Conservation (phyloP, 2,113 vertebrate species). For the Syrrhaptes paradoxus region DNA sequence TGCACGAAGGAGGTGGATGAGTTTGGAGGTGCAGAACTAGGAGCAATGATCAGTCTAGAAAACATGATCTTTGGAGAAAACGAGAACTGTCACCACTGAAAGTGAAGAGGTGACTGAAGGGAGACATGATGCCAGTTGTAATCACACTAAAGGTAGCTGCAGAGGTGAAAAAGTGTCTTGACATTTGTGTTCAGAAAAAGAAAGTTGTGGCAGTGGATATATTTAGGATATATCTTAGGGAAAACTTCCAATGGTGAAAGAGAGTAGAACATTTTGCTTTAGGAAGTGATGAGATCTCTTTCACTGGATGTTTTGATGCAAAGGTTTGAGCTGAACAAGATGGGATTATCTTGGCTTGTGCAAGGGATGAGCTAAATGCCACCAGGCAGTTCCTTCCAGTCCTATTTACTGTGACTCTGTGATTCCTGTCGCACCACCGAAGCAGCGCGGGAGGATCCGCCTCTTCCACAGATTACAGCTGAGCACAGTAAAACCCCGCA, state of each 20-base stretch:
- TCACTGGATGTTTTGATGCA: not conserved
- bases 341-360: not conserved
- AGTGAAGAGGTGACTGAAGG: not conserved
- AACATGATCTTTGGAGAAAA: not conserved
- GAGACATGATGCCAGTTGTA: not conserved
- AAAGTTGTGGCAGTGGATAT: not conserved
- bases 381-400: not conserved
- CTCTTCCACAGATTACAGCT: not conserved
- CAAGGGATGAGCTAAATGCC: not conserved
- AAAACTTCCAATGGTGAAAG: fast-evolving
- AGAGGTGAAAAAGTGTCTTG: not conserved
- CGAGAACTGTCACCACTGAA: not conserved
- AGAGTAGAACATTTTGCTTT: not conserved
- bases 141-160: not conserved
- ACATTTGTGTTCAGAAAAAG: not conserved
- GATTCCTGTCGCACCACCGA: not conserved
- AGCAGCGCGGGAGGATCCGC: not conserved
- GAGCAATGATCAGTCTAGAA: fast-evolving
- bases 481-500: not conserved
- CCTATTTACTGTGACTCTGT: not conserved
- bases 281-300: not conserved
- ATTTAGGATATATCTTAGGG: too few relatives aligned
- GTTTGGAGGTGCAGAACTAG: not conserved
- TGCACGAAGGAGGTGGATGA: not conserved
- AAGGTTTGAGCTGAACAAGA: not conserved